These are phyloP conservation scores for Aphyosemion australe DNA, from an alignment of 2,113 vertebrate genomes.

Conservation along the genomic window DNA sequence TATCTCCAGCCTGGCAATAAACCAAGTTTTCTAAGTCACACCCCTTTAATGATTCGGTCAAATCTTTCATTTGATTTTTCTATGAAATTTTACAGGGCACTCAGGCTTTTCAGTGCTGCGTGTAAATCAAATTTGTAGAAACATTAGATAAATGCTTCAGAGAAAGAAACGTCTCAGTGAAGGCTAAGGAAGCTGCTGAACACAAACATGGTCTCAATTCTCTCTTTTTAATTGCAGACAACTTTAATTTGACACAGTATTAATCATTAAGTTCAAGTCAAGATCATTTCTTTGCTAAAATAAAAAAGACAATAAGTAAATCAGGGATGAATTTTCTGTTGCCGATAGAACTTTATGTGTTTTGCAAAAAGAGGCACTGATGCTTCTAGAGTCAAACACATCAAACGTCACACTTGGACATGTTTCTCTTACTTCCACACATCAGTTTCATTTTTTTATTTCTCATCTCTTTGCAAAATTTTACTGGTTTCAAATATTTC, in stretches of 20 bases:
- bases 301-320: neutral
- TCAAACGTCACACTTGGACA: neutral
- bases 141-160: neutral
- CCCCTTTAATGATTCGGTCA: neutral
- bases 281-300: too few relatives aligned
- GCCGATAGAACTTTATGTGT: too few relatives aligned
- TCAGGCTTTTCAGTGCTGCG: neutral
- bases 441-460: neutral
- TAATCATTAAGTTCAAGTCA: too few relatives aligned
- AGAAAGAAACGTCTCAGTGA: too few relatives aligned
- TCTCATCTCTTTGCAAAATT: slow-evolving; percentile 22
- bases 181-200: neutral
- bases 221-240: neutral
- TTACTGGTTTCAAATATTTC: neutral
- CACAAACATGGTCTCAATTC: neutral
- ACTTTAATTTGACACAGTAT: too few relatives aligned
- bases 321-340: neutral
- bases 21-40: neutral
- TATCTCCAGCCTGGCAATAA: neutral
- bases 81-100: neutral
- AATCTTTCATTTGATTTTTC: slow-evolving; percentile 4
- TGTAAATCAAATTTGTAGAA: neutral
- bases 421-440: neutral
- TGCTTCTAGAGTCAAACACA: neutral
- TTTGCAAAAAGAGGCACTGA: neutral